These are phyloP conservation scores for Phoenicopterus ruber DNA, from an alignment of 2,113 vertebrate species.

Conservation along the genomic window DNA sequence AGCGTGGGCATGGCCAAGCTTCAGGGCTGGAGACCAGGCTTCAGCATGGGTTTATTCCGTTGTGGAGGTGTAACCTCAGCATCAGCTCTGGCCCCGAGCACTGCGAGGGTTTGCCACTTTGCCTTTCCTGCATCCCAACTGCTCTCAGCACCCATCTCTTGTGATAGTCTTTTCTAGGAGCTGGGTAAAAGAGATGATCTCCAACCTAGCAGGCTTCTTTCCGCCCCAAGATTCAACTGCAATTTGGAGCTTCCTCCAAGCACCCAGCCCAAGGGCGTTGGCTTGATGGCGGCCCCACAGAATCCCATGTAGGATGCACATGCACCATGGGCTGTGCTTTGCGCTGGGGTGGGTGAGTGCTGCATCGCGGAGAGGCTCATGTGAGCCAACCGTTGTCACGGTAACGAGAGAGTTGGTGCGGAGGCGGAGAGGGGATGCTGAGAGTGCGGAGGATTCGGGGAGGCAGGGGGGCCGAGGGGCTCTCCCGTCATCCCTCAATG, in stretches of 20 bases:
- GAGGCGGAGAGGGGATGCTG: conserved; percentile 23
- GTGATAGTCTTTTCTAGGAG: not conserved
- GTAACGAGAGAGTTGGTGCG: not conserved
- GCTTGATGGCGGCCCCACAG: rapidly evolving
- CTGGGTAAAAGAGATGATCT: not conserved
- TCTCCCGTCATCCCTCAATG: not conserved
- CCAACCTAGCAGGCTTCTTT: not conserved
- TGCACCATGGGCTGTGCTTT: not conserved
- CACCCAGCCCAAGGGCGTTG: not conserved
- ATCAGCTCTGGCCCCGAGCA: not conserved
- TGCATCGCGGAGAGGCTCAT: not conserved
- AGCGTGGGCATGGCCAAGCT: not conserved
- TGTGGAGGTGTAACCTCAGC: not conserved
- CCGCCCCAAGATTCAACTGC: rapidly evolving
- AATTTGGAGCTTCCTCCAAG: not conserved
- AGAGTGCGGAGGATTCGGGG: not conserved
- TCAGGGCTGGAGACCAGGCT: not conserved
- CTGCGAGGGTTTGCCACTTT: not conserved
- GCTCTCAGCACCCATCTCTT: not conserved
- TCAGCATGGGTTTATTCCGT: not conserved
- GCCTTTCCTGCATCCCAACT: not conserved
- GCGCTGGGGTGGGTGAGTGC: not conserved
- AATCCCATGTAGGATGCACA: rapidly evolving
- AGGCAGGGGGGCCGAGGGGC: not conserved
- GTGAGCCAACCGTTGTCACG: conserved; percentile 35